Evolutionary conservation across 2,888 invertebrate species (phyloP).

Genomic region (Lepas anatifera): DNA sequence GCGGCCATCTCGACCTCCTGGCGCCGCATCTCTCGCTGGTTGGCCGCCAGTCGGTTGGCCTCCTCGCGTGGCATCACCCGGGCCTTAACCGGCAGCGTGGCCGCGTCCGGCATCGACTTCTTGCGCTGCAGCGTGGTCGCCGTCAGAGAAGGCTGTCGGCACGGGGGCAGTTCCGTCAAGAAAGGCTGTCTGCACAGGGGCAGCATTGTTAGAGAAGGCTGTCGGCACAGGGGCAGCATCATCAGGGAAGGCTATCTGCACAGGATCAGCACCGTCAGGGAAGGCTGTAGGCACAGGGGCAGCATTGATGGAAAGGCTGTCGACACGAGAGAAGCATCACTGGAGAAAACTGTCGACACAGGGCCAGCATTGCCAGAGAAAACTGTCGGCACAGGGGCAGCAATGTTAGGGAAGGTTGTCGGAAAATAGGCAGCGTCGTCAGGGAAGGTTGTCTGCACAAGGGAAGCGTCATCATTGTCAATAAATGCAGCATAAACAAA

Average conservation of each 20-base stretch:
- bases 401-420: slow-evolving; percentile 18
- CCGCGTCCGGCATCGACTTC: slow-evolving; percentile 85
- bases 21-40: slow-evolving; percentile 85
- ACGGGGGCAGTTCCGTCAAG: not conserved
- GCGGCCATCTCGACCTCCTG: slow-evolving; percentile 82
- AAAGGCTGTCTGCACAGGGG: not conserved
- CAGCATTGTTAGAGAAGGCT: slow-evolving; percentile 21
- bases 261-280: slow-evolving; percentile 8
- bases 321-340: not conserved
- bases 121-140: slow-evolving; percentile 61
- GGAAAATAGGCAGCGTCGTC: slow-evolving; percentile 10
- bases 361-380: too few relatives aligned
- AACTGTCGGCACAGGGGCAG: slow-evolving; percentile 13
- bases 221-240: not conserved
- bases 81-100: slow-evolving; percentile 60
- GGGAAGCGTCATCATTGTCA: too few relatives aligned
- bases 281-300: slow-evolving; percentile 15
- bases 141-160: slow-evolving; percentile 19
- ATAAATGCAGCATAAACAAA: too few relatives aligned
- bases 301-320: slow-evolving; percentile 18
- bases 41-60: slow-evolving; percentile 84
- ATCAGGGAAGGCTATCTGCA: slow-evolving; percentile 20
- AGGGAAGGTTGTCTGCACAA: slow-evolving; percentile 17
- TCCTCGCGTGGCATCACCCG: slow-evolving; percentile 83
- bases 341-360: not conserved